These are phyloP conservation scores for Peucedramus taeniatus DNA, from an alignment of 2,113 vertebrate genomes.

Conservation along the genomic window DNA sequence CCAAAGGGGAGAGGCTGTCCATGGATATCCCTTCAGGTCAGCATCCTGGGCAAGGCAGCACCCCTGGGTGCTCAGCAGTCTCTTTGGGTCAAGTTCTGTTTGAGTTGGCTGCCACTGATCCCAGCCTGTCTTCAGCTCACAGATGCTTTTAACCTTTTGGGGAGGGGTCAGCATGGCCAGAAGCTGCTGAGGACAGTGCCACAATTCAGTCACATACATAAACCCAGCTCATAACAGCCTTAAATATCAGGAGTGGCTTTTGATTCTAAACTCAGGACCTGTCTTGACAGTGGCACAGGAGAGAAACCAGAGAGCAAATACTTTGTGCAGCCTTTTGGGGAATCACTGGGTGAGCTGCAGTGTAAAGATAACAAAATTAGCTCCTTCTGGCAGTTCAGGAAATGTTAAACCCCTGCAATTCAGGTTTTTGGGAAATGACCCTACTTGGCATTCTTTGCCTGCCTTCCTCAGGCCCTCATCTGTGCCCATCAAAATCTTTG, in stretches of 20 bases:
- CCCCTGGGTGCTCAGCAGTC: background rate
- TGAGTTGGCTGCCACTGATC: background rate
- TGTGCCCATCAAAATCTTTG: background rate
- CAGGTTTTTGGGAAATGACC: background rate
- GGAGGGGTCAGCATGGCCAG: fast-evolving
- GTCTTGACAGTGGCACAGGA: background rate
- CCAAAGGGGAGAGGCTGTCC: background rate
- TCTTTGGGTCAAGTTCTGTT: background rate
- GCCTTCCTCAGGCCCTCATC: background rate
- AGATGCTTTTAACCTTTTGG: background rate
- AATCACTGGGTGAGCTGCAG: background rate
- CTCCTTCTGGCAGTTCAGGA: background rate
- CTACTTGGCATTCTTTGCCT: background rate
- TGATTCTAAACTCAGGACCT: background rate
- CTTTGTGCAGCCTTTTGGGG: background rate
- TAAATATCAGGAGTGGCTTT: background rate
- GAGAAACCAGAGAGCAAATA: background rate
- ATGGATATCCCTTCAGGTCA: background rate
- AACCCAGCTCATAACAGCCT: background rate
- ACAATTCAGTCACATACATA: background rate
- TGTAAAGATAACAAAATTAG: background rate
- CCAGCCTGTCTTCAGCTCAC: background rate
- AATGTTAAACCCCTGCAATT: background rate
- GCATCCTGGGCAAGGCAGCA: background rate
- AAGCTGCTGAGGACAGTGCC: background rate